Evolutionary conservation across 2,797 vertebrate genomes (phyloP).

Genomic region (Enteromius mattozi): DNA sequence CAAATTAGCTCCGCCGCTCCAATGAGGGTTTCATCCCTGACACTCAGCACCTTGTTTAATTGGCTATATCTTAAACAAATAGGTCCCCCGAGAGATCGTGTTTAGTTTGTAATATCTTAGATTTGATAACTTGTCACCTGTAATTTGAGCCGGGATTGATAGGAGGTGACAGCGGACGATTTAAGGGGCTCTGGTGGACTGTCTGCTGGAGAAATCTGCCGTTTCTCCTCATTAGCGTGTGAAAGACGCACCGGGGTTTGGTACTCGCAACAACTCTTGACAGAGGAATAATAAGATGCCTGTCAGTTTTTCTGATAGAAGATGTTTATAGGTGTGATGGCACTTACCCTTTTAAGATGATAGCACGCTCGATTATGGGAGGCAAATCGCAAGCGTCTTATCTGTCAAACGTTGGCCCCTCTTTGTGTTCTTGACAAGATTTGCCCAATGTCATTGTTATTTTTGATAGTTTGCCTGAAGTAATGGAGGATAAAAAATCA

Average conservation of each 20-base stretch:
- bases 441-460: constrained; percentile 37
- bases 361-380: constrained; percentile 53
- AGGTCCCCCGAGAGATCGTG: constrained; percentile 59
- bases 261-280: constrained; percentile 48
- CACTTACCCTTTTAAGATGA: constrained; percentile 54
- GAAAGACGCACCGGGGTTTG: constrained; percentile 33
- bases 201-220: constrained; percentile 23
- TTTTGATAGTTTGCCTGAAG: constrained; percentile 50
- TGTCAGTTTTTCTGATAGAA: constrained; percentile 55
- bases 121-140: constrained; percentile 68
- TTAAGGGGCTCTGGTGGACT: constrained; percentile 36
- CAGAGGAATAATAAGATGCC: constrained; percentile 63
- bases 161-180: constrained; percentile 55
- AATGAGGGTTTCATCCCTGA: constrained; percentile 49
- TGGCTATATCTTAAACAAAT: constrained; percentile 66
- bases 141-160: constrained; percentile 64
- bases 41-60: constrained; percentile 63
- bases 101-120: constrained; percentile 67
- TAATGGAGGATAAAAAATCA: constrained; percentile 39
- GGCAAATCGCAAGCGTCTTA: constrained; percentile 44
- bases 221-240: constrained; percentile 54
- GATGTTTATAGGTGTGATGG: constrained; percentile 52
- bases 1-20: constrained; percentile 61
- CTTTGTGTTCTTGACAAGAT: constrained; percentile 41
- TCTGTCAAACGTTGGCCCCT: constrained; percentile 26